Base-by-base conservation (phyloP, 2,888 invertebrate species). In the Eumerus sabulonum region DNA sequence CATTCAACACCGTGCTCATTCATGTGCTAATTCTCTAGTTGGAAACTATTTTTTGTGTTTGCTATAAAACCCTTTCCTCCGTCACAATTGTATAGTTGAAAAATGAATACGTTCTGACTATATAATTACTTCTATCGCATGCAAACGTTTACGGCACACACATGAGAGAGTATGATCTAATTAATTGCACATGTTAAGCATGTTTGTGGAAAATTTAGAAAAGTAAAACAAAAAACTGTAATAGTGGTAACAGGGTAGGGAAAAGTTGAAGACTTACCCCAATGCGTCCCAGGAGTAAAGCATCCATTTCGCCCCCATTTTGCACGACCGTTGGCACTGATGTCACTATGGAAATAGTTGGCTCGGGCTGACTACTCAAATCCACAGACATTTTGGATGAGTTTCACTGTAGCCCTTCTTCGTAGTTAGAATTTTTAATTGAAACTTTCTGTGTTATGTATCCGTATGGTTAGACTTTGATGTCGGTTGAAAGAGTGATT, bases 291-390 rank as follows among this genome's bases (percentile, higher is more conserved):
- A 94, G 91, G 82, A 94, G 91, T 83, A 94, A 89, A 51, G 94
- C 94, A 86, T 94, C 94, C 94, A 94, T 94, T 90, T 94, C 94
- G 83, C 94, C 93, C 88, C 94, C 94, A 85, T 87, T 88, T 74
- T 87, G 88, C 53, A 87, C 86, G 68, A 85, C 88, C 13, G 67
- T 67, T 27, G 87, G 87, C 79, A 86, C 87, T 44, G 87, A 85
- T 60, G 87, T 86, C 82, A 87, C 88, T 72, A 87, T 88, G 71
- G 87, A 87, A 66, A 87, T 86, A 57, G 86, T 86, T 62, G 88
- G 87, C 83, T 87, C 87, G 82, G 84, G 85, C 82, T 85, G 86
- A 38, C 81, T 86, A 81, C 87, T 86, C 82, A 88, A 83, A 82
- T 87, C 87, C 53, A 87, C 85, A 51, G 87, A 87, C 87, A 87